These are phyloP conservation scores for Phylloscopus trochiloides DNA, from an alignment of 2,113 vertebrate species.

Conservation along the genomic window DNA sequence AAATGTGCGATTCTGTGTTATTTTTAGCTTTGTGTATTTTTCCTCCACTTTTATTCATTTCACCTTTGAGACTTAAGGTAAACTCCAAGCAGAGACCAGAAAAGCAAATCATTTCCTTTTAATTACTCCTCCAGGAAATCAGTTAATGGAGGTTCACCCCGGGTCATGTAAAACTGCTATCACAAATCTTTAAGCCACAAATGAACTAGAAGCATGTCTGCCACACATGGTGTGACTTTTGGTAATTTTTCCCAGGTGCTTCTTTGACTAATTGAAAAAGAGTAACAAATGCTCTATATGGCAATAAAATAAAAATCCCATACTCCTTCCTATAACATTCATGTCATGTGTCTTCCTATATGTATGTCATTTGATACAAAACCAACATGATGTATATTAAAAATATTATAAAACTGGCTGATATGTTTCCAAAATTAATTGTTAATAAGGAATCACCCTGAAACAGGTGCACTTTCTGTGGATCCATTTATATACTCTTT, in stretches of 20 bases:
- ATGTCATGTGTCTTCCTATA: not conserved
- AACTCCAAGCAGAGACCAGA: slow-evolving; percentile 47
- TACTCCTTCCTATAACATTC: not conserved
- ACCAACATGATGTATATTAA: not conserved
- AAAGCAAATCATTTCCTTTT: slow-evolving; percentile 71
- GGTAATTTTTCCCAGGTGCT: slow-evolving; percentile 5
- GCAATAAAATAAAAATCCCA: not conserved
- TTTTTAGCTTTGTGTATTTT: slow-evolving; percentile 43
- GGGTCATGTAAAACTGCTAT: slow-evolving; percentile 61
- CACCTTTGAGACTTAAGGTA: slow-evolving; percentile 52
- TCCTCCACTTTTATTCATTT: slow-evolving; percentile 59
- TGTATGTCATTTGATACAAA: not conserved
- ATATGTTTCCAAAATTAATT: not conserved
- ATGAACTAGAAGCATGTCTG: not conserved
- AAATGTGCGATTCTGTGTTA: slow-evolving; percentile 43
- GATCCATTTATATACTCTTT: not conserved
- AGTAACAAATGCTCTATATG: not conserved
- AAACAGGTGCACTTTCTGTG: not conserved
- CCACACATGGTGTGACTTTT: slow-evolving; percentile 12
- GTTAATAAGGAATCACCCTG: not conserved
- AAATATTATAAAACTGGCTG: not conserved
- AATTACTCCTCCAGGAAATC: slow-evolving; percentile 71
- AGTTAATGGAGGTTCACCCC: slow-evolving; percentile 49
- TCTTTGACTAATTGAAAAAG: slow-evolving; percentile 45
- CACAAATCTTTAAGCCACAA: slow-evolving; percentile 59